Conservation (phyloP, 2,888 invertebrate genomes). For the Agrochola lota region DNA sequence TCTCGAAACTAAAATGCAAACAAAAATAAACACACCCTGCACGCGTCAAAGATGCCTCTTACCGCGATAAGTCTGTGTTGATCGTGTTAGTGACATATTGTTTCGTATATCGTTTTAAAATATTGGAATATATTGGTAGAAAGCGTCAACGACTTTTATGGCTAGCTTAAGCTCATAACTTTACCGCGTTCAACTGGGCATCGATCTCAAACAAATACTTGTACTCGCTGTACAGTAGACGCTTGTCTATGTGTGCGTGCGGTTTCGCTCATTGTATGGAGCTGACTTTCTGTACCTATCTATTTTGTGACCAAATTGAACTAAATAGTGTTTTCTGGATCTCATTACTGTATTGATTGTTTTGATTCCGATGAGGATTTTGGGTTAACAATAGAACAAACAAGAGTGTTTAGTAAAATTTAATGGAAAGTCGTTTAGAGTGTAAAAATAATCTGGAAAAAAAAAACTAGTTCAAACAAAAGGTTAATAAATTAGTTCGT, state of each 20-base stretch:
- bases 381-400: background rate
- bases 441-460: background rate
- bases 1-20: no score
- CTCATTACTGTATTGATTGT: conserved; percentile 38
- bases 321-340: conserved; percentile 33
- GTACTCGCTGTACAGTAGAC: background rate
- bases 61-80: no score
- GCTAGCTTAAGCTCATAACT: background rate
- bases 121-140: no score
- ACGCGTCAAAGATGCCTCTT: no score
- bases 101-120: no score
- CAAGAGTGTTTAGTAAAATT: background rate
- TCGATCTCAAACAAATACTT: background rate
- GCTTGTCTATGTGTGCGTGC: background rate
- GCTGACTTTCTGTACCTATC: background rate
- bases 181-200: no score
- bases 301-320: conserved; percentile 16
- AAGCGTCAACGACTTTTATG: no score
- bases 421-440: background rate
- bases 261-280: background rate
- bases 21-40: no score
- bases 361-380: conserved; percentile 5
- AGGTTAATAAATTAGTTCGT: no score
- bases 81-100: no score
- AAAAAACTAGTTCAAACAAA: no score